Evolutionary conservation across 2,797 vertebrate species (phyloP).

Genomic region (Tenualosa ilisha): DNA sequence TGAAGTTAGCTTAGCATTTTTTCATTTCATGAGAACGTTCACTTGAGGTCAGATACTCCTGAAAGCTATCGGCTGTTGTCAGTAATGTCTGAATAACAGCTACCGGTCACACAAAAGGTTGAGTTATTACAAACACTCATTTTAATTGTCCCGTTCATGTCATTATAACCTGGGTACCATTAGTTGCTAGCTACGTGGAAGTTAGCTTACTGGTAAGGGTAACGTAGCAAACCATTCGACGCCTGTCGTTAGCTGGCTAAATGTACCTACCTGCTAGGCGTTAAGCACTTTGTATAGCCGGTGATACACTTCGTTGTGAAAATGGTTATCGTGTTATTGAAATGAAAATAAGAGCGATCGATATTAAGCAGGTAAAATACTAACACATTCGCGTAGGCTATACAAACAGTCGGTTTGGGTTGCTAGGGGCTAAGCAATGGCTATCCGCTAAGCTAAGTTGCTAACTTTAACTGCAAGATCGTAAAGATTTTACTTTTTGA

Average conservation of each 20-base stretch:
- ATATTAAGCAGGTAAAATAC: neutral
- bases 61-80: neutral
- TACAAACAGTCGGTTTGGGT: neutral
- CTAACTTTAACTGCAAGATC: neutral
- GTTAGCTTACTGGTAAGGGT: neutral
- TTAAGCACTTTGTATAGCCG: neutral
- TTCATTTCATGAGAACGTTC: neutral
- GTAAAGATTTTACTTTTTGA: neutral
- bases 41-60: neutral
- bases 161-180: neutral
- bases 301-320: neutral
- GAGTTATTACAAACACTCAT: neutral
- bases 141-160: neutral
- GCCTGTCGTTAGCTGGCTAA: neutral
- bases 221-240: neutral
- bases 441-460: constrained; percentile 13
- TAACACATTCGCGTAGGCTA: neutral
- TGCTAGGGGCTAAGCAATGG: neutral
- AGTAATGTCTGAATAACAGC: neutral
- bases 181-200: neutral
- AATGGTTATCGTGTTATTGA: neutral
- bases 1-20: neutral
- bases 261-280: neutral
- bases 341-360: neutral
- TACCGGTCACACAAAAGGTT: too few species aligned